Evolutionary conservation across 2,888 invertebrate genomes (phyloP), one percentile per base, ranked within the genome.

Genomic region (Athalia circularis): DNA sequence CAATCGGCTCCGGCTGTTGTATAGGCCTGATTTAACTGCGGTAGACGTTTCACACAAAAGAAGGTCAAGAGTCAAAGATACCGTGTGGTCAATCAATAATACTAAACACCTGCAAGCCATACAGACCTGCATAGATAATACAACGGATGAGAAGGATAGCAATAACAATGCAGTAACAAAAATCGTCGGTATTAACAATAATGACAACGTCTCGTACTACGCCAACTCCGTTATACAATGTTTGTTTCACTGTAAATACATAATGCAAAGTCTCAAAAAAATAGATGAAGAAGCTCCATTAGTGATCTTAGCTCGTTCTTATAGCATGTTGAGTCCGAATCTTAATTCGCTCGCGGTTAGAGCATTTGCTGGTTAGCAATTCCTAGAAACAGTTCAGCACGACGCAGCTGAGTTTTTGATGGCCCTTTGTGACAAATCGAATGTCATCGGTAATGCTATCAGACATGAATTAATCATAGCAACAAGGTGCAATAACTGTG

Each of bases 1-100:
- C 61, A 82, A 83, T 78, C 77, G 81, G 64, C 78, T 83, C 29
- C 70, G 81, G 59, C 61, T 75, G 50, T 15, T 47, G 11, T 81
- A 77, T 65, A 65, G 79, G 6, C 80, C 81, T n/a, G 77, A 77
- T 45, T 78, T 81, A 52, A 47, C 62, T 9, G 13, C 29, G 29
- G 78, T 81, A 29, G 43, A 57, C 8, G 29, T 80, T 65, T 70
- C 76, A 4, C 54, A 29, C 11, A 64, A 54, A n/a, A 47, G 50
- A 15, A 68, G 43, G 7, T 7, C 6, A 57, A 79, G 79, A 78
- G 45, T 79, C 13, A n/a, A 9, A 15, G 81, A 80, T 67, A 43
- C 48, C 3, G 57, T 77, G 29, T 29, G 29, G 29, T 29, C 29
- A 29, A 29, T 29, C 29, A 29, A 29, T 29, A 29, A 29, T 29